A percentile compares a stretch with the other conserved stretches of the same genome.
Evolutionary conservation across 2,888 invertebrate genomes (phyloP).

Genomic region (Heteropelma amictum): DNA sequence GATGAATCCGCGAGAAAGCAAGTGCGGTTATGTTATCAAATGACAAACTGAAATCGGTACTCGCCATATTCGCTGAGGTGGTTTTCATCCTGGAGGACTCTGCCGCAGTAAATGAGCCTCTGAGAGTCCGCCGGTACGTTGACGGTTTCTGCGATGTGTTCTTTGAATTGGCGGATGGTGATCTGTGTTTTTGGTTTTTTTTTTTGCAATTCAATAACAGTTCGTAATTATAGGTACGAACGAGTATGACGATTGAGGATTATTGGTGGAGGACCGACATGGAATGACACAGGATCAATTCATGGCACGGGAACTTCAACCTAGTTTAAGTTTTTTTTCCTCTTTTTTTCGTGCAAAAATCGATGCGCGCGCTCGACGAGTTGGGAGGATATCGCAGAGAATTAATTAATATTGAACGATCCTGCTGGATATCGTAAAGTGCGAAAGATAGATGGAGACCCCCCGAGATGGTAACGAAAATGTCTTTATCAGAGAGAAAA

Average conservation of each 20-base stretch:
- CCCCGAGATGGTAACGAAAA: too few species aligned
- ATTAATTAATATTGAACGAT: too few species aligned
- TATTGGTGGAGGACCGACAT: neutral
- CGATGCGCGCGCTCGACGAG: neutral
- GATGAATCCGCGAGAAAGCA: too few species aligned
- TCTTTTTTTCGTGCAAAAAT: conserved; percentile 3
- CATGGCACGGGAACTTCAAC: neutral
- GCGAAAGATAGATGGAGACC: too few species aligned
- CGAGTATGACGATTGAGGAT: neutral
- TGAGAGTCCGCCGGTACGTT: conserved; percentile 90
- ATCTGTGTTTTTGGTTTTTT: conserved; percentile 79
- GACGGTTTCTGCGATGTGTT: conserved; percentile 87
- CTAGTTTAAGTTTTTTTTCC: neutral
- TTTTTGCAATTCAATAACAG: conserved; percentile 51
- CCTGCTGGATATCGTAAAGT: too few species aligned
- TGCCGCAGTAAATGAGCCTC: conserved; percentile 95
- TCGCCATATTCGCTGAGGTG: conserved; percentile 91
- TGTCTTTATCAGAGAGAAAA: too few species aligned
- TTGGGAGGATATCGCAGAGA: too few species aligned
- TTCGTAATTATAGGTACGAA: neutral
- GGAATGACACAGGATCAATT: neutral
- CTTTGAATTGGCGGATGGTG: conserved; percentile 90
- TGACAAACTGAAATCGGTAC: too few species aligned
- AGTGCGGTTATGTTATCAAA: too few species aligned
- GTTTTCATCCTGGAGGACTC: conserved; percentile 93